Evolutionary conservation across 1,140 invertebrate genomes (phyloP).

Genomic region (Homalodisca vitripennis): DNA sequence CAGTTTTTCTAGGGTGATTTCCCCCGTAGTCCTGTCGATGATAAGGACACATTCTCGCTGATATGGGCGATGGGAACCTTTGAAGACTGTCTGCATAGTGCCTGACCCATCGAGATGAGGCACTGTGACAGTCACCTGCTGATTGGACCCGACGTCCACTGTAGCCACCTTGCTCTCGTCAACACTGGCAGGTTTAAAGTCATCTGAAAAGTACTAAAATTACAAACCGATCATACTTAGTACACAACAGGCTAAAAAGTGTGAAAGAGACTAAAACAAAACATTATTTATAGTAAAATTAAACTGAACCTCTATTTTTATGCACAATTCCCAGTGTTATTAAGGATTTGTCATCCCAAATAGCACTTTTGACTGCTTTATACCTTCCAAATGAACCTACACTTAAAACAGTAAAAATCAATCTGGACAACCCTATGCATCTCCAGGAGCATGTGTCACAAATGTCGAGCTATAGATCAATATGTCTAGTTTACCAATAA

Average conservation of each 20-base stretch:
- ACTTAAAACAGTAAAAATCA: too few species aligned
- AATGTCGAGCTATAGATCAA: too few species aligned
- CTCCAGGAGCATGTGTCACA: too few species aligned
- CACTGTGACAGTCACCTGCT: slow-evolving; percentile 89
- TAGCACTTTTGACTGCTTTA: too few species aligned
- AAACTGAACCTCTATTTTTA: too few species aligned
- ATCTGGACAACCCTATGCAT: too few species aligned
- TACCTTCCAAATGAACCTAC: too few species aligned
- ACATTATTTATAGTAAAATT: too few species aligned
- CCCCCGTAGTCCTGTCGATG: slow-evolving; percentile 86
- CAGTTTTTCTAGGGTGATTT: slow-evolving; percentile 89
- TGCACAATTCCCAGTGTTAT: too few species aligned
- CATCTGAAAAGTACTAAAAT: slow-evolving; percentile 80
- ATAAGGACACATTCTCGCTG: slow-evolving; percentile 94
- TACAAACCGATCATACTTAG: slow-evolving; percentile 32
- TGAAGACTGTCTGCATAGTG: slow-evolving; percentile 87
- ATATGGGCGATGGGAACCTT: slow-evolving; percentile 87
- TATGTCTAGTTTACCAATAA: too few species aligned
- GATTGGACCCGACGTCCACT: slow-evolving; percentile 82
- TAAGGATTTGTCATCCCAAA: too few species aligned
- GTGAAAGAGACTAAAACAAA: too few species aligned
- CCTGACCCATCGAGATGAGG: slow-evolving; percentile 87
- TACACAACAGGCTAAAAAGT: slow-evolving; percentile 7
- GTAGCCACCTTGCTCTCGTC: slow-evolving; percentile 87
- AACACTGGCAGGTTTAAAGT: slow-evolving; percentile 96